These are phyloP conservation scores for Hirtodrosophila histrioides DNA, from an alignment of 2,888 invertebrate genomes.

Conservation along the genomic window DNA sequence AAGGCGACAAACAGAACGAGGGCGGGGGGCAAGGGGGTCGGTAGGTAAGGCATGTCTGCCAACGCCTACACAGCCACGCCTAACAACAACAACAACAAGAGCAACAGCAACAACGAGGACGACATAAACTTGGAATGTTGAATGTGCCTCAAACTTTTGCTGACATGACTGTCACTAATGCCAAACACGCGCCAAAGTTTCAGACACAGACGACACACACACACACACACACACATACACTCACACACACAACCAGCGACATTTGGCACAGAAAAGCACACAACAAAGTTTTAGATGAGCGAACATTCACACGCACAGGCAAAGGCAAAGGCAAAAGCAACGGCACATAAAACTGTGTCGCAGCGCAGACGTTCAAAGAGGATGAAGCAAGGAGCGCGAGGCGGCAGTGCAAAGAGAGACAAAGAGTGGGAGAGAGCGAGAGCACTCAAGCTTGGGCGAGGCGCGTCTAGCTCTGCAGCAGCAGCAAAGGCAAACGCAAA, in stretches of 20 bases:
- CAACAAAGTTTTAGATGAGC: slow-evolving; percentile 60
- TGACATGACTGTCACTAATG: slow-evolving; percentile 81
- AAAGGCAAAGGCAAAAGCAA: no score
- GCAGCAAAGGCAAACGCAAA: no score
- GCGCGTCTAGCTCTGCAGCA: slow-evolving; percentile 61
- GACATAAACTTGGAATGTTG: slow-evolving; percentile 78
- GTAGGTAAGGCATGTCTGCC: slow-evolving; percentile 59
- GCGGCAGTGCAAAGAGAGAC: background rate
- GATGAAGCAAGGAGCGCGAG: slow-evolving; percentile 11
- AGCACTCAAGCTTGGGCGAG: slow-evolving; percentile 53
- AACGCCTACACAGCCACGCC: slow-evolving; percentile 55
- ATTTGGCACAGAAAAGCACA: slow-evolving; percentile 68
- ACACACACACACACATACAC: slow-evolving; percentile 7
- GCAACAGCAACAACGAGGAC: slow-evolving; percentile 37
- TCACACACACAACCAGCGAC: slow-evolving; percentile 54
- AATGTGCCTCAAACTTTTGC: slow-evolving; percentile 80
- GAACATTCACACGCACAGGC: slow-evolving; percentile 30
- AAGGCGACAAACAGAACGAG: slow-evolving; percentile 2
- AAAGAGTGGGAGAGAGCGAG: slow-evolving; percentile 8
- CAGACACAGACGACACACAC: slow-evolving; percentile 61
- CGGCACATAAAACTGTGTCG: slow-evolving; percentile 70
- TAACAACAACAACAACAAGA: slow-evolving; percentile 11
- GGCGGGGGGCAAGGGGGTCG: background rate
- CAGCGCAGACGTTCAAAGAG: slow-evolving; percentile 57
- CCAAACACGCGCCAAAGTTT: slow-evolving; percentile 80